These are phyloP conservation scores for Hirtodrosophila histrioides DNA, from an alignment of 2,888 invertebrate species.

Conservation along the genomic window DNA sequence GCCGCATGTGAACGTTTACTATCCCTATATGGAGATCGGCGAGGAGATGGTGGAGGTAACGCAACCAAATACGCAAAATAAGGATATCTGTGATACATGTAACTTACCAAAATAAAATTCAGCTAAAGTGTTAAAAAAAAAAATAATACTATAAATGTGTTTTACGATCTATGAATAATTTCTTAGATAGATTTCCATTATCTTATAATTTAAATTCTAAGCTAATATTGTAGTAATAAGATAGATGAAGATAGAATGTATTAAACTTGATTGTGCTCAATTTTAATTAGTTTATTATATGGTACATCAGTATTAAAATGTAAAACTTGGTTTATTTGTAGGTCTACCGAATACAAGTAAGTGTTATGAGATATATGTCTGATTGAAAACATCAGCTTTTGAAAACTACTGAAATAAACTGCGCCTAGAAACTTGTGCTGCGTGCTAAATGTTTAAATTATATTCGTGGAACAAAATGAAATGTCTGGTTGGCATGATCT, in stretches of 20 bases:
- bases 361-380: constrained; percentile 26
- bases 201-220: too few species aligned
- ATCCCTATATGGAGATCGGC: constrained; percentile 64
- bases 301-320: too few species aligned
- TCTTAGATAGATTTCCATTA: too few species aligned
- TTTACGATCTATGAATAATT: too few species aligned
- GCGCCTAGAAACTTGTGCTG: constrained; percentile 1
- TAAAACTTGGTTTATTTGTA: too few species aligned
- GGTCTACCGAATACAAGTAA: too few species aligned
- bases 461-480: constrained; percentile 58
- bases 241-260: too few species aligned
- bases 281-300: too few species aligned
- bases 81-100: background rate
- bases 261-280: too few species aligned
- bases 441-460: constrained; percentile 28
- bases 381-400: background rate
- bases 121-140: too few species aligned
- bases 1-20: constrained; percentile 90
- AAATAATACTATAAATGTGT: too few species aligned
- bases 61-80: background rate
- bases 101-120: background rate
- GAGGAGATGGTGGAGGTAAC: background rate
- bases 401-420: background rate
- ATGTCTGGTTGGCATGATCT: constrained; percentile 57
- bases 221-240: too few species aligned